Percentiles rank a stretch among this genome's conserved stretches.
Evolutionary conservation across 2,113 vertebrate species (phyloP).

Genomic region (Sardina pilchardus): DNA sequence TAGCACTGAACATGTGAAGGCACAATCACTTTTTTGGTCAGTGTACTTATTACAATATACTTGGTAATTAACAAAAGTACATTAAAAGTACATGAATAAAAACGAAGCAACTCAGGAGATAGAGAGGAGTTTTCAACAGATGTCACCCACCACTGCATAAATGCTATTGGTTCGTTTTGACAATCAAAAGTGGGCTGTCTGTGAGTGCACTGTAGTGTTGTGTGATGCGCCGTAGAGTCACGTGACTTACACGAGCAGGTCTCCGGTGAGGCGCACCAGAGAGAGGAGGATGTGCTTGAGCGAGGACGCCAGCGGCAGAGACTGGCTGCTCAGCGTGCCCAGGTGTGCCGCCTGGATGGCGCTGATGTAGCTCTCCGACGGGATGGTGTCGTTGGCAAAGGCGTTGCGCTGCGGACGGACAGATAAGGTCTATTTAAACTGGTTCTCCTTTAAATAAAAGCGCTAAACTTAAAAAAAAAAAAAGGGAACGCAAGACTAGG

Average conservation of each 20-base stretch:
- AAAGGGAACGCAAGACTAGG: background rate
- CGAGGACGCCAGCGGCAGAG: constrained; percentile 87
- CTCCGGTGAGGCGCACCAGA: constrained; percentile 91
- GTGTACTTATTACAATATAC: too few relatives aligned
- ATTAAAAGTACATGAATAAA: too few relatives aligned
- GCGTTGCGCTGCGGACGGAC: constrained; percentile 83
- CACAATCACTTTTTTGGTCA: too few relatives aligned
- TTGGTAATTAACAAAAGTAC: too few relatives aligned
- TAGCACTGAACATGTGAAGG: too few relatives aligned
- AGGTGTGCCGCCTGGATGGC: constrained; percentile 95
- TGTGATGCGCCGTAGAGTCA: background rate
- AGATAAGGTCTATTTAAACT: constrained; percentile 22
- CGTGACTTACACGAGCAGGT: constrained; percentile 80
- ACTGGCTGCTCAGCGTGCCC: constrained; percentile 91
- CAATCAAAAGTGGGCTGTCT: too few relatives aligned
- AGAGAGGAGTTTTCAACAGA: too few relatives aligned
- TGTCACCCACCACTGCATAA: too few relatives aligned
- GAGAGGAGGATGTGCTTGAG: constrained; percentile 94
- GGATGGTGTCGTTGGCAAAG: constrained; percentile 96
- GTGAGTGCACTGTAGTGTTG: too few relatives aligned
- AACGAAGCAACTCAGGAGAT: too few relatives aligned
- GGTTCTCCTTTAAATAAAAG: background rate
- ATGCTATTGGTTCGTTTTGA: too few relatives aligned
- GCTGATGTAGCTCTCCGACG: constrained; percentile 96
- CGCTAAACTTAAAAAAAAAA: background rate